Conservation (phyloP, 2,888 invertebrate genomes). For the Ethmia dodecea region DNA sequence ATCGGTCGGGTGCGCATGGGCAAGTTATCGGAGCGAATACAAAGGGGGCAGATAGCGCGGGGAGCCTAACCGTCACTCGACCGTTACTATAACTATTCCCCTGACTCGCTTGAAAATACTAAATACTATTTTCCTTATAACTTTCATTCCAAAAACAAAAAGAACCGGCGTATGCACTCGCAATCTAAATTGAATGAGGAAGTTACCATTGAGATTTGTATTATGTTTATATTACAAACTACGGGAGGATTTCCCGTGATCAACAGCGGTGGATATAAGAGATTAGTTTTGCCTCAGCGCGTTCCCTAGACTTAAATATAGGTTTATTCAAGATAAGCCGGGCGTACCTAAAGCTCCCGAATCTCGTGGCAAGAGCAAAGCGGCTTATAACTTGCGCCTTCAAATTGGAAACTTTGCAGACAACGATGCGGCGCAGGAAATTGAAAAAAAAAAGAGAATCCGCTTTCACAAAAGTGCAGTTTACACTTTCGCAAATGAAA, state of each 20-base stretch:
- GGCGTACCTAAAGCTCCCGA: conserved; percentile 44
- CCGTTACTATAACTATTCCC: conserved; percentile 74
- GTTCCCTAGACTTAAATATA: conserved; percentile 48
- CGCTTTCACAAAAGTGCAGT: conserved; percentile 46
- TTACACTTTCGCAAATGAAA: conserved; percentile 55
- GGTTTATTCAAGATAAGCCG: conserved; percentile 40
- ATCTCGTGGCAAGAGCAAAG: conserved; percentile 45
- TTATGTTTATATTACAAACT: conserved; percentile 27
- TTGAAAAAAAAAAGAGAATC: conserved; percentile 52
- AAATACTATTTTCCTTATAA: conserved; percentile 53
- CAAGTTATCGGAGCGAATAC: conserved; percentile 78
- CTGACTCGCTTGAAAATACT: conserved; percentile 72
- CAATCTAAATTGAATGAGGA: conserved; percentile 53
- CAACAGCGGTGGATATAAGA: conserved; percentile 41
- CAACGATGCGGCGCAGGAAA: conserved; percentile 32
- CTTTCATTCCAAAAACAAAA: conserved; percentile 34
- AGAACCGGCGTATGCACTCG: conserved; percentile 39
- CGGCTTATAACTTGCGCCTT: conserved; percentile 51
- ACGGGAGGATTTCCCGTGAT: conserved; percentile 39
- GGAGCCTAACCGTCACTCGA: conserved; percentile 75
- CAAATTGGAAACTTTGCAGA: conserved; percentile 38
- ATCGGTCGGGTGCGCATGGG: conserved; percentile 75
- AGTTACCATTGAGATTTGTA: conserved; percentile 35
- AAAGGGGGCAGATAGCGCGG: conserved; percentile 76
- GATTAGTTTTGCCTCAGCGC: conserved; percentile 44